Base-by-base conservation (phyloP, 2,888 invertebrate species). In the Muscina levida region DNA sequence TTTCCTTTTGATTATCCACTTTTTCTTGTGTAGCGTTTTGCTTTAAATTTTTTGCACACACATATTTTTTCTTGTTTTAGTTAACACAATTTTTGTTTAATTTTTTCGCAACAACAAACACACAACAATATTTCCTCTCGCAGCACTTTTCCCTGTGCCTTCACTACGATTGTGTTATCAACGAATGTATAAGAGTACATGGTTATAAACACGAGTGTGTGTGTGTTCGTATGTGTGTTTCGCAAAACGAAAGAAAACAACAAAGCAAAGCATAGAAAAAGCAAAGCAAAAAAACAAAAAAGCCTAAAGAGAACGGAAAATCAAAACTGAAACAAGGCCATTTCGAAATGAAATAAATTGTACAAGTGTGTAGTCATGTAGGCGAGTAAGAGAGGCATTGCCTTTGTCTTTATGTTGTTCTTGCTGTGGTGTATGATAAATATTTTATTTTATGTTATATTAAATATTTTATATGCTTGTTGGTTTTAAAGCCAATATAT, bases 271-370 rank as follows among this genome's bases (percentile, higher is more conserved):
- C 11, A 22, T 51, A 51, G 51, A 22, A 19, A 51, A 51, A 5
- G 4, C 31, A 31, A 31, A 57, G 26, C 57, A 59, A 17, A 8
- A 17, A 59, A 17, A 57, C n/a, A 39, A 37, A 31, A 37, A 15
- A 37, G 31, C 8, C 31, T 19, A 59, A 59, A 59, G 59, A 59
- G 59, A 39, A 59, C 59, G 59, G 37, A 59, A 59, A 59, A 59
- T 39, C 39, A 59, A 51, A 59, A 59, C 59, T 59, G 39, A 39
- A 59, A 59, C 59, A 59, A 59, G 59, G 59, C 59, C 59, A 59
- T 59, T 59, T 31, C 31, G 31, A 3, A 31, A 31, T 31, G 31
- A 31, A 31, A 3, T 31, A 31, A 31, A 3, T 31, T 59, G 37
- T 59, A 2, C 59, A 59, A 15, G 59, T 31, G 56, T 26, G 22